Conservation (phyloP, 2,888 invertebrate species). For the Campaea margaritaria region DNA sequence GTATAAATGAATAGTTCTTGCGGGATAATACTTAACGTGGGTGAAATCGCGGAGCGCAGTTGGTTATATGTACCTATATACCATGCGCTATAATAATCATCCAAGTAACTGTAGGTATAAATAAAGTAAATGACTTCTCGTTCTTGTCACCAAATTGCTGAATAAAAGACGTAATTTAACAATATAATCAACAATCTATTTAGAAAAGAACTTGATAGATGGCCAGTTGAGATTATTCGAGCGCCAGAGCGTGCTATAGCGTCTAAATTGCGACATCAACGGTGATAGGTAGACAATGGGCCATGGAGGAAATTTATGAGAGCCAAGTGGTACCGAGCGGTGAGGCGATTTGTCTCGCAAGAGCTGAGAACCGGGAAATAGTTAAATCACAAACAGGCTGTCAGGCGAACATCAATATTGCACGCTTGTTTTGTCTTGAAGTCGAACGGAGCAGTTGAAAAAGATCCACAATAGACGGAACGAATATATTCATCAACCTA, state of each 20-base stretch:
- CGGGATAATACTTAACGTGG: too few species aligned
- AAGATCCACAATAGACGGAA: conserved; percentile 4
- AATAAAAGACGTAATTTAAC: conserved; percentile 66
- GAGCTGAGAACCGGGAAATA: conserved; percentile 44
- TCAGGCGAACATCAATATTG: conserved; percentile 46
- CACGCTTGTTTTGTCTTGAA: conserved; percentile 38
- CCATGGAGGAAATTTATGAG: conserved; percentile 63
- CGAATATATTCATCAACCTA: conserved; percentile 1
- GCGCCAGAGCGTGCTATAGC: conserved; percentile 58
- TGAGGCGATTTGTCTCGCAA: conserved; percentile 50
- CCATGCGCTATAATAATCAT: too few species aligned
- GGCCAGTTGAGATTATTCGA: conserved; percentile 68
- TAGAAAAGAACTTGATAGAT: conserved; percentile 72
- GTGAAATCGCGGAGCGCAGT: too few species aligned
- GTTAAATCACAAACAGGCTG: conserved; percentile 48
- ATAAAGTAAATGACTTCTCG: conserved; percentile 15
- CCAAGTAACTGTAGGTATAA: too few species aligned
- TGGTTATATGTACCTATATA: too few species aligned
- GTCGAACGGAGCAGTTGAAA: conserved; percentile 26
- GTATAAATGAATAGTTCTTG: too few species aligned
- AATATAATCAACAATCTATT: conserved; percentile 75
- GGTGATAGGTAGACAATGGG: conserved; percentile 70
- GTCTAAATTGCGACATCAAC: conserved; percentile 69
- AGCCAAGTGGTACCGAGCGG: conserved; percentile 42
- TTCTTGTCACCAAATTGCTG: conserved; percentile 42